A percentile compares a stretch with the other conserved stretches of the same genome.
Evolutionary conservation across 2,888 invertebrate species (phyloP).

Genomic region (Agonum fuliginosum): DNA sequence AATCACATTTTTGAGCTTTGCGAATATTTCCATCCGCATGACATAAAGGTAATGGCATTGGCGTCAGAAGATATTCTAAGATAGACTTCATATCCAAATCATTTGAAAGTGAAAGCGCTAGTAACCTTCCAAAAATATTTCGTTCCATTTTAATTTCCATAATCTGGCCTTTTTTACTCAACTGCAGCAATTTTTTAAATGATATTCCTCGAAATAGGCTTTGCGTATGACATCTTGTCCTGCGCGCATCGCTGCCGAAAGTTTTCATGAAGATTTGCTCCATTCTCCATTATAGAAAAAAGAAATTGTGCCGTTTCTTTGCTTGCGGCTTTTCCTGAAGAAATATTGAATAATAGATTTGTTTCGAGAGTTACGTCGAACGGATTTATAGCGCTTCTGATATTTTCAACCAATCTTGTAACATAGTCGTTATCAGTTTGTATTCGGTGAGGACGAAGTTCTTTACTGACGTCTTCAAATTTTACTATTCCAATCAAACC

Average conservation of each 20-base stretch:
- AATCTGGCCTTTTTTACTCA: constrained; percentile 62
- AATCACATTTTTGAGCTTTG: constrained; percentile 64
- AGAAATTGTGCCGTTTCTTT: background rate
- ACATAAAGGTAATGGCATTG: constrained; percentile 64
- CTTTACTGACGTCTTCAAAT: constrained; percentile 47
- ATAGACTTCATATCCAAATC: constrained; percentile 63
- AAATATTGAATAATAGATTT: constrained; percentile 60
- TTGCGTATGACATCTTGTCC: constrained; percentile 61
- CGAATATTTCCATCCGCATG: constrained; percentile 63
- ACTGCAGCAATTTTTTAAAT: constrained; percentile 1
- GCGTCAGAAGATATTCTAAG: constrained; percentile 63
- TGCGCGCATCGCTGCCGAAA: constrained; percentile 64
- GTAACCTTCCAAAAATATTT: constrained; percentile 61
- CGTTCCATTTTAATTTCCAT: constrained; percentile 62
- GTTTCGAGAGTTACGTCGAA: constrained; percentile 56
- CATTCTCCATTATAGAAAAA: background rate
- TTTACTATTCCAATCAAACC: constrained; percentile 39
- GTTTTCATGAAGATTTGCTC: background rate
- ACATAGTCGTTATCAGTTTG: constrained; percentile 42
- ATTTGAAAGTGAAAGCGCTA: constrained; percentile 58
- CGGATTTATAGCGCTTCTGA: constrained; percentile 61
- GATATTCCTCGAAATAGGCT: constrained; percentile 61
- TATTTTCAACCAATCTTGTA: constrained; percentile 38
- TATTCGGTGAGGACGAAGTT: constrained; percentile 54
- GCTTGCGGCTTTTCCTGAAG: constrained; percentile 60